Conservation (phyloP, 2,888 invertebrate species). For the Stenichneumon culpator region DNA sequence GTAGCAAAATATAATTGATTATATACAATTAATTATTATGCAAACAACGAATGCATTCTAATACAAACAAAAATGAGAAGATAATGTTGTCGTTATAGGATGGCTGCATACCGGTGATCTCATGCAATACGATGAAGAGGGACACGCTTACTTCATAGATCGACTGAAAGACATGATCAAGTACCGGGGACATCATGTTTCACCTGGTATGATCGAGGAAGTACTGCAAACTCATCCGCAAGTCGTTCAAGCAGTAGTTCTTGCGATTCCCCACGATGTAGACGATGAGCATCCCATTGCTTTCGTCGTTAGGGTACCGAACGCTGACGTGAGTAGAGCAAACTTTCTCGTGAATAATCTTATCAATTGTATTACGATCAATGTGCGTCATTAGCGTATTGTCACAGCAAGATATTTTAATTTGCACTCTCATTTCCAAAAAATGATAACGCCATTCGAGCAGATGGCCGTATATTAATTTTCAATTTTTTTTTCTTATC, state of each 20-base stretch:
- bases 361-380: not conserved
- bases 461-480: not conserved
- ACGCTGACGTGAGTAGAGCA: constrained; percentile 58
- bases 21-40: too few relatives aligned
- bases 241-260: constrained; percentile 74
- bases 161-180: constrained; percentile 78
- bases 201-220: constrained; percentile 76
- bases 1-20: too few relatives aligned
- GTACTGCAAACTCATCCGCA: constrained; percentile 73
- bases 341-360: constrained; percentile 38
- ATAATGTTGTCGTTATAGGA: not conserved
- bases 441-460: not conserved
- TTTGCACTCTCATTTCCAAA: not conserved
- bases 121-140: constrained; percentile 76
- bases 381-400: not conserved
- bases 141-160: constrained; percentile 76
- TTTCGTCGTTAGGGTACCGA: constrained; percentile 70
- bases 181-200: constrained; percentile 75
- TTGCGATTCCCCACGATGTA: constrained; percentile 71
- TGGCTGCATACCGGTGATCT: constrained; percentile 72
- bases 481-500: too few relatives aligned
- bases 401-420: not conserved
- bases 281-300: constrained; percentile 76
- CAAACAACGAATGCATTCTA: too few relatives aligned
- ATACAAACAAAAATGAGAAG: not conserved